Conservation (phyloP, 2,888 invertebrate species). For the Arctia plantaginis region DNA sequence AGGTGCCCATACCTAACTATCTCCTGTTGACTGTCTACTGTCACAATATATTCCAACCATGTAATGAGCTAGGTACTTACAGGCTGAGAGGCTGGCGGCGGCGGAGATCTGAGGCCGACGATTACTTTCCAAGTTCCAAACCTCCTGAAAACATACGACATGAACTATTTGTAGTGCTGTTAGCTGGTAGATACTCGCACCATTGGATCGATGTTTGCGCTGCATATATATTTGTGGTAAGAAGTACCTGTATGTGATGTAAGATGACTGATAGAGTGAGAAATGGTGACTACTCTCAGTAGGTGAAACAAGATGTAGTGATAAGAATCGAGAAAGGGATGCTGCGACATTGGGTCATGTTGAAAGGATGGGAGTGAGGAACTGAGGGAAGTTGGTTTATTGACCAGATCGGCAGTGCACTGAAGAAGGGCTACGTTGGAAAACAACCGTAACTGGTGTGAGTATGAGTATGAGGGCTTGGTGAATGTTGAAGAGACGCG, state of each 20-base stretch:
- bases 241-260: too few species aligned
- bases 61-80: slow-evolving; percentile 84
- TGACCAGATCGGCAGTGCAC: too few species aligned
- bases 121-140: slow-evolving; percentile 72
- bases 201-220: not conserved
- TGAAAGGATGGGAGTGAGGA: not conserved
- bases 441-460: too few species aligned
- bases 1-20: not conserved
- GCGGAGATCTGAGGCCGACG: slow-evolving; percentile 87
- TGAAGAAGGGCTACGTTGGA: too few species aligned
- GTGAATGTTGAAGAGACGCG: not conserved
- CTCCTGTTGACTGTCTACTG: not conserved
- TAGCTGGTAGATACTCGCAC: not conserved
- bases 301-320: not conserved
- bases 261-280: not conserved
- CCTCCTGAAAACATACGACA: slow-evolving; percentile 69
- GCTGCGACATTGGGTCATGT: not conserved
- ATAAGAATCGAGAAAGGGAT: not conserved
- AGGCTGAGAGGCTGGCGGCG: slow-evolving; percentile 90
- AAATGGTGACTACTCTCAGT: too few species aligned
- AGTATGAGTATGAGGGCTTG: too few species aligned
- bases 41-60: not conserved
- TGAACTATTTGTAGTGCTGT: not conserved
- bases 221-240: not conserved
- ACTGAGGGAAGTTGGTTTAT: too few species aligned